Percentiles rank a stretch among this genome's conserved stretches.
Evolutionary conservation across 2,888 invertebrate species (phyloP).

Genomic region (Xanthostigma xanthostigma): DNA sequence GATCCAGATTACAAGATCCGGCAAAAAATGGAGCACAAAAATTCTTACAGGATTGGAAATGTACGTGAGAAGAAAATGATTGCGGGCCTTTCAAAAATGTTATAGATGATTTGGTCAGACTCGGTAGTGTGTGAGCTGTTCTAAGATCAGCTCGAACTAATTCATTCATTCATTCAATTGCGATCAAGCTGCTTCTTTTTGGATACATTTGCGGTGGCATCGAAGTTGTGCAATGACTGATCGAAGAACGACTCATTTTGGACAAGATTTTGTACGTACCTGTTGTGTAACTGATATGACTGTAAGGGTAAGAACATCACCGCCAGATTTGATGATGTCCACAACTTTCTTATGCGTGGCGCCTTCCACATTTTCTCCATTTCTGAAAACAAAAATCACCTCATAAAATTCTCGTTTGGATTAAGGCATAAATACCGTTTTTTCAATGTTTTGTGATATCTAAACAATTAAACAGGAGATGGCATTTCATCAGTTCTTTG

Average conservation of each 20-base stretch:
- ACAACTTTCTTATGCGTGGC: slow-evolving; percentile 99
- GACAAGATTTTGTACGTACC: slow-evolving; percentile 34
- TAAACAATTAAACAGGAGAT: too few species aligned
- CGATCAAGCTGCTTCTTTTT: too few species aligned
- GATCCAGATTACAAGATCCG: too few species aligned
- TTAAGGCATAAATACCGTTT: too few species aligned
- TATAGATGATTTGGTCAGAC: too few species aligned
- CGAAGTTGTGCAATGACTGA: not conserved
- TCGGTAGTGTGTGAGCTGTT: not conserved
- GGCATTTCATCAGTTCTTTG: too few species aligned
- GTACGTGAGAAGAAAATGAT: too few species aligned
- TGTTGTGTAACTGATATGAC: slow-evolving; percentile 91
- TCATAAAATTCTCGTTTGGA: not conserved
- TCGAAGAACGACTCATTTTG: not conserved
- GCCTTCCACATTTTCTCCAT: slow-evolving; percentile 95
- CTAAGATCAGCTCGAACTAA: not conserved
- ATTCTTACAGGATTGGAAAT: too few species aligned
- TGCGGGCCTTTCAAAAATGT: too few species aligned
- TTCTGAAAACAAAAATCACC: slow-evolving; percentile 49
- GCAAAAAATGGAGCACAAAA: too few species aligned
- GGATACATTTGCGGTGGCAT: not conserved
- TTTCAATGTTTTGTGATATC: too few species aligned
- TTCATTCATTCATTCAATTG: too few species aligned
- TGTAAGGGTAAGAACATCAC: slow-evolving; percentile 88
- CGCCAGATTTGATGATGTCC: slow-evolving; percentile 96